These are phyloP conservation scores for Nematopogon swammerdamellus DNA, from an alignment of 2,888 invertebrate genomes.

Conservation along the genomic window DNA sequence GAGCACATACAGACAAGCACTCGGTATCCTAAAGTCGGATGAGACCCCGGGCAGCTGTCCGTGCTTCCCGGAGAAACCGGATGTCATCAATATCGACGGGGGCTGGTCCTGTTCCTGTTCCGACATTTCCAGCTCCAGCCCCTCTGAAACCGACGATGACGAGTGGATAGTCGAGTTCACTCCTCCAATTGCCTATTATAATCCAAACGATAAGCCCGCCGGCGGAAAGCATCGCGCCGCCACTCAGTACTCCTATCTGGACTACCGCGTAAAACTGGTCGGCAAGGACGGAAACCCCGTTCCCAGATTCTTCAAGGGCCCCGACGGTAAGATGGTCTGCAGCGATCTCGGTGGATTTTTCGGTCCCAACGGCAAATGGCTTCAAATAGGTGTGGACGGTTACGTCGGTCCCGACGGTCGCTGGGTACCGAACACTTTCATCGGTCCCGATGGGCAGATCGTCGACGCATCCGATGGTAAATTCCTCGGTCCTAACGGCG, in stretches of 20 bases:
- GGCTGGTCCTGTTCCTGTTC: conserved; percentile 43
- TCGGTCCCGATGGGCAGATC: conserved; percentile 32
- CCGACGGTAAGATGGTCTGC: conserved; percentile 39
- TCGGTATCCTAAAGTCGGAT: conserved; percentile 32
- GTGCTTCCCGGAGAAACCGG: conserved; percentile 31
- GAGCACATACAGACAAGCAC: conserved; percentile 44
- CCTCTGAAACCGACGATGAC: conserved; percentile 39
- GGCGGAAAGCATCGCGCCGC: conserved; percentile 23
- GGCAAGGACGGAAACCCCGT: conserved; percentile 37
- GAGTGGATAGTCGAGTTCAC: conserved; percentile 49
- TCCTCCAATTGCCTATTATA: conserved; percentile 37
- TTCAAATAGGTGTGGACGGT: conserved; percentile 40
- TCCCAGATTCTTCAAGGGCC: conserved; percentile 38
- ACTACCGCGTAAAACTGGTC: conserved; percentile 35
- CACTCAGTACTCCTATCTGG: conserved; percentile 37
- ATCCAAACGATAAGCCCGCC: conserved; percentile 28
- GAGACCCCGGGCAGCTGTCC: conserved; percentile 33
- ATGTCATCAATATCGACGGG: conserved; percentile 22
- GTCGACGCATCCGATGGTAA: conserved; percentile 34
- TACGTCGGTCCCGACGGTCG: conserved; percentile 34
- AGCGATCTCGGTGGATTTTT: conserved; percentile 49
- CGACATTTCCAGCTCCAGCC: conserved; percentile 16
- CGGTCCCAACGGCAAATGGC: conserved; percentile 34
- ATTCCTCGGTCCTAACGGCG: conserved; percentile 27
- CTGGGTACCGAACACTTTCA: conserved; percentile 36